Conservation (phyloP, 2,113 vertebrate species). For the Mungos mungo region DNA sequence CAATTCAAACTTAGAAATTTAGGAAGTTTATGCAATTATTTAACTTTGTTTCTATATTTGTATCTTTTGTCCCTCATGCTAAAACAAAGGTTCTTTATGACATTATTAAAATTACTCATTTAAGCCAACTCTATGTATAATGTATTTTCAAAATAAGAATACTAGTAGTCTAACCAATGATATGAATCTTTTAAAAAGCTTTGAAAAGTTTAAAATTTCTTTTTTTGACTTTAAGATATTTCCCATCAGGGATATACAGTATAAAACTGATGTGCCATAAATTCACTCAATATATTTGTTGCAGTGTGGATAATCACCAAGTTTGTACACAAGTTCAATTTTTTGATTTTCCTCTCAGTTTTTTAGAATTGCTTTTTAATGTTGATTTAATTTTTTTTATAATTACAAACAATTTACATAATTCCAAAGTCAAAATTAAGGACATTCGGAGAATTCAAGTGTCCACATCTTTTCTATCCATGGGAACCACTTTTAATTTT, state of each 20-base stretch:
- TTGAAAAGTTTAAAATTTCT: neutral
- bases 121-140: neutral
- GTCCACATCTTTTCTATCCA: neutral
- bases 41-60: slow-evolving; percentile 8
- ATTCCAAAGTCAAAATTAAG: neutral
- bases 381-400: slow-evolving; percentile 2
- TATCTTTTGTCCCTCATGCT: neutral
- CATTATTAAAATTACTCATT: neutral
- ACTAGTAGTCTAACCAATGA: neutral
- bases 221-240: neutral
- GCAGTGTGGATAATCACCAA: neutral
- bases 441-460: neutral
- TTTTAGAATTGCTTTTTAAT: neutral
- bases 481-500: neutral
- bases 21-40: neutral
- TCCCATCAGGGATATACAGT: neutral
- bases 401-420: neutral
- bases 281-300: neutral
- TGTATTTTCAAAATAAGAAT: neutral
- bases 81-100: neutral
- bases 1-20: neutral
- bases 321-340: neutral
- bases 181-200: neutral
- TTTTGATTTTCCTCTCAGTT: slow-evolving; percentile 15
- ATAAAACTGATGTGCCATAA: neutral